Base-by-base conservation (phyloP, 2,797 vertebrate species). In the Pipistrellus kuhlii region DNA sequence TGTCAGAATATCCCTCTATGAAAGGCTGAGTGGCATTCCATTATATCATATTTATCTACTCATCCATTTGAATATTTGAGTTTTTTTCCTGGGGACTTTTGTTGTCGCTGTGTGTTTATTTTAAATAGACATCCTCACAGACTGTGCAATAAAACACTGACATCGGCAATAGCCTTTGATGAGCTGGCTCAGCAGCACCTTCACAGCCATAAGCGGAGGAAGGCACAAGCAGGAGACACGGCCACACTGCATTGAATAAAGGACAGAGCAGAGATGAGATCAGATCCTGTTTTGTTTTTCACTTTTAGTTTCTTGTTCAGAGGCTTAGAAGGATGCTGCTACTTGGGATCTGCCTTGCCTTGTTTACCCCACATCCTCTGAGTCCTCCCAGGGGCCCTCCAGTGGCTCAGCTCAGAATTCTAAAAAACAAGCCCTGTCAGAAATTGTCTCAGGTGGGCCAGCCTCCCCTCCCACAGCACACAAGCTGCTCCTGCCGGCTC, bases 91-190 rank as follows among this genome's bases (percentile, higher is more conserved):
- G 46, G 3, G 13, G 1, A 5, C 7, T 25, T 44, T 48, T 18
- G 2, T 46, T 62, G 18, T 73, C n/a, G 13, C 30, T 27, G 8
- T 68, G 27, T 82, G 35, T 62, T 59, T 59, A 12, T 59, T 89
- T 93, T 62, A 35, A 77, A 66, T 77, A 75, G 69, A 41, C 15
- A 48, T 68, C 25, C 48, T 92, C 68, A 80, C 88, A 84, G 46
- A 59, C 14, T 6, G 17, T 48, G 59, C 32, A 66, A 2, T 25
- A 14, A 86, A 83, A 48, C 57, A 51, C 14, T 27, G 5, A n/a
- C 78, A 53, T 9, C 48, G 55, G 30, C 10, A 8, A 35, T 30
- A 44, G 4, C 46, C 48, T 53, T 6, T 62, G 41, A 92, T 78
- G 66, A 57, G 8, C n/a, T 80, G n/a, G 9, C 21, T 53, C 2